Evolutionary conservation across 1,140 invertebrate species (phyloP), one percentile per base, ranked within the genome.

Genomic region (Caerostris darwini): DNA sequence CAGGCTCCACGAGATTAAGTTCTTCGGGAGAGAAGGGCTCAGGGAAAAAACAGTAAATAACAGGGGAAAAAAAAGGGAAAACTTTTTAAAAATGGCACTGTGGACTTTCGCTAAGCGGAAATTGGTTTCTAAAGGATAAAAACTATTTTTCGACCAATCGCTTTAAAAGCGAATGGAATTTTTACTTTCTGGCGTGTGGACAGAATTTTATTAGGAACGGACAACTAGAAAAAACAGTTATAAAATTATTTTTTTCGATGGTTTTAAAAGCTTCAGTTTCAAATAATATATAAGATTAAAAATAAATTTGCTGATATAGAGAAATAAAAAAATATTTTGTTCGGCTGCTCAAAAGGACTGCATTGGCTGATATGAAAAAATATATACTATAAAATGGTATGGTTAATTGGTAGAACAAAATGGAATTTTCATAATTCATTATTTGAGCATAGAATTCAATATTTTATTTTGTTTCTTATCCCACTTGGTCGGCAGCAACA

Each of bases 121-220:
- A 83, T 83, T 83, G 81, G 81, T 83, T 83, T 83, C 81, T 57
- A 54, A 56, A 10, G 81, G 54, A 54, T 53, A 57, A 83, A 83
- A 83, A 83, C 7, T 50, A 53, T 57, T 57, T 83, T 54, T 12
- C 53, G 17, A 17, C 54, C 81, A 83, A 83, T 83, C 81, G 81
- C 81, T 56, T n/a, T 83, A 57, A 83, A 83, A 83, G 81, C 81
- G 50, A 4, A 17, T 14, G 53, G 4, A 8, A 83, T 57, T 83
- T 56, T 83, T 83, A 12, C 3, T 12, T 5, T 17, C 14, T 83
- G 12, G 54, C 12, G 10, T 53, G 81, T 83, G 81, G 50, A 57
- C 81, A 56, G 81, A 54, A 83, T 83, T 56, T 83, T 56, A 56
- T 56, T 17, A 14, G 54, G 81, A 83, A 83, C 54, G 81, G 54